phyloP scores from a whole-genome alignment of 1,140 invertebrate species.

The Leptestheria dahalacensis region DNA sequence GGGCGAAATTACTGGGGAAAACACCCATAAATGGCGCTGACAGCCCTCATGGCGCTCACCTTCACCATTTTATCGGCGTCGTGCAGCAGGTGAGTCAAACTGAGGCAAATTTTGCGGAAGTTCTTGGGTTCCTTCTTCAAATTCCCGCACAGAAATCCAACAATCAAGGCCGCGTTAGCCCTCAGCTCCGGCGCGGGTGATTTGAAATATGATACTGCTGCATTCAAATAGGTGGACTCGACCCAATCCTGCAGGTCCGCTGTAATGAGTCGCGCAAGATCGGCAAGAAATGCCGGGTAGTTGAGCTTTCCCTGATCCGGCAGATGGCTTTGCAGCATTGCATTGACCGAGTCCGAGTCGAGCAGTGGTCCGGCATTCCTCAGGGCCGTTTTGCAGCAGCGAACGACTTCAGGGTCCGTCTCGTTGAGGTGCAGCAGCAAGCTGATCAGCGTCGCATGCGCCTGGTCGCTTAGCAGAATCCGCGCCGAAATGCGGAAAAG shows the following conservation, averaged over 20 bases:
- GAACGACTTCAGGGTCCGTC: background rate
- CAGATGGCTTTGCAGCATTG: slow-evolving; percentile 1
- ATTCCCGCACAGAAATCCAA: slow-evolving; percentile 1
- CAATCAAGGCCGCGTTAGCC: background rate
- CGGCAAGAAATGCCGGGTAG: background rate
- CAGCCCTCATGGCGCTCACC: background rate
- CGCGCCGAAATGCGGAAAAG: background rate
- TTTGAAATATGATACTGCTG: slow-evolving; percentile 6
- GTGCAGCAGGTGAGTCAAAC: slow-evolving; percentile 4
- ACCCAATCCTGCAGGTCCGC: background rate
- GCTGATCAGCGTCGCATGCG: slow-evolving; percentile 1
- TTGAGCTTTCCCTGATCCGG: slow-evolving; percentile 3
- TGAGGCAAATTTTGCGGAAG: background rate
- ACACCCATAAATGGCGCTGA: slow-evolving; percentile 6
- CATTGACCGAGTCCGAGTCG: background rate
- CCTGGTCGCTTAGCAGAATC: background rate
- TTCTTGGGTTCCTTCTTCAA: background rate
- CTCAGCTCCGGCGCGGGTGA: slow-evolving; percentile 1
- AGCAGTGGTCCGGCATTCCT: background rate
- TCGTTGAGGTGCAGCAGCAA: slow-evolving; percentile 8
- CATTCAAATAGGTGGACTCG: background rate
- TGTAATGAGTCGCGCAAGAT: background rate
- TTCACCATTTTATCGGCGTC: background rate
- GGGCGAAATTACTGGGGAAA: too few relatives aligned
- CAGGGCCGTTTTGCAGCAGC: background rate